Percentiles rank a stretch among this genome's conserved stretches.
Evolutionary conservation across 2,888 invertebrate species (phyloP).

Genomic region (Xylota sylvarum): DNA sequence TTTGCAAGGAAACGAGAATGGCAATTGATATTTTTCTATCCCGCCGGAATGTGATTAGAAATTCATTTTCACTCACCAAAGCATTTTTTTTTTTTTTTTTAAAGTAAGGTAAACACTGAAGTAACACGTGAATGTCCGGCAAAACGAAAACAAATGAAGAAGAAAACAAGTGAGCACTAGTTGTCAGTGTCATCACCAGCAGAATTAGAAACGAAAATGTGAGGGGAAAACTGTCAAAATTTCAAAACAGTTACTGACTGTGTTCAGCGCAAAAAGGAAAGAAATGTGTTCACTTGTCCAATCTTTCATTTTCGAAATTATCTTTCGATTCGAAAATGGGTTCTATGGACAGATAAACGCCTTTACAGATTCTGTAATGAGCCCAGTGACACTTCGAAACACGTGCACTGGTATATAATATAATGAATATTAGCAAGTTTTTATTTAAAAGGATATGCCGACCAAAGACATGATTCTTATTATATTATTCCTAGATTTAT

Average conservation of each 20-base stretch:
- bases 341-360: too few species aligned
- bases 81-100: too few species aligned
- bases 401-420: too few species aligned
- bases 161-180: slow-evolving; percentile 19
- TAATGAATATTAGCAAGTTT: too few species aligned
- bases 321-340: too few species aligned
- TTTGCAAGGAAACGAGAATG: neutral
- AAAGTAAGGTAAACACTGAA: slow-evolving; percentile 15
- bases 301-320: too few species aligned
- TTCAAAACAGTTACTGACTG: neutral
- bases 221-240: slow-evolving; percentile 19
- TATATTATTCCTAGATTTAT: too few species aligned
- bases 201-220: neutral
- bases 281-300: neutral
- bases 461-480: too few species aligned
- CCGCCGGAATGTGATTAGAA: neutral
- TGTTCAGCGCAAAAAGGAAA: slow-evolving; percentile 15
- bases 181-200: slow-evolving; percentile 25
- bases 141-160: slow-evolving; percentile 42
- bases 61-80: slow-evolving; percentile 34
- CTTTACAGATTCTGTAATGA: too few species aligned
- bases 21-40: neutral
- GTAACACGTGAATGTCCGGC: slow-evolving; percentile 19
- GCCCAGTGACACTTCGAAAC: too few species aligned
- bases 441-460: too few species aligned